These are phyloP conservation scores for Drosophila mauritiana DNA, from an alignment of 1,140 invertebrate genomes.

Conservation along the genomic window DNA sequence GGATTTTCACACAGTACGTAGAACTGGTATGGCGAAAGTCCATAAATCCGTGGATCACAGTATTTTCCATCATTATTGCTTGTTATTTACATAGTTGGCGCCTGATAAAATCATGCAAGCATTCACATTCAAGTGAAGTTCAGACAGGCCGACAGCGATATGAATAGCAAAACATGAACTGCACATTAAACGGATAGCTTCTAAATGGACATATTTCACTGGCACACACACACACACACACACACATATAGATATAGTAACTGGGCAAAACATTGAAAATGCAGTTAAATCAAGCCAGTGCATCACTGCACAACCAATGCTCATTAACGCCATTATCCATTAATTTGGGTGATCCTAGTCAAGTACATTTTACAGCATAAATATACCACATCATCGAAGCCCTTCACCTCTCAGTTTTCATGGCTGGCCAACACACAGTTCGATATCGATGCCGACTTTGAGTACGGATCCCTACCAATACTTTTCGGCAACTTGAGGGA, in stretches of 20 bases:
- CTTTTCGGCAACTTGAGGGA: slow-evolving; percentile 24
- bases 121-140: neutral
- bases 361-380: too few species aligned
- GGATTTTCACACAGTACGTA: slow-evolving; percentile 2
- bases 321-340: too few species aligned
- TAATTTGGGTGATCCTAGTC: too few species aligned
- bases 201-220: neutral
- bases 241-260: neutral
- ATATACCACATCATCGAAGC: too few species aligned
- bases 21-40: neutral
- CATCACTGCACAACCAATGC: too few species aligned
- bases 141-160: neutral
- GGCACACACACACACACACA: neutral
- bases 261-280: neutral
- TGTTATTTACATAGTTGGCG: slow-evolving; percentile 25
- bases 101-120: neutral
- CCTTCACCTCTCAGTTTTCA: too few species aligned
- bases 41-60: neutral
- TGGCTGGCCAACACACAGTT: slow-evolving; percentile 14
- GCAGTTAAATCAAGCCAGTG: neutral
- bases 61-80: slow-evolving; percentile 27
- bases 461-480: neutral
- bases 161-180: slow-evolving; percentile 21
- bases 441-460: neutral
- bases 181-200: slow-evolving; percentile 13